These are phyloP conservation scores for Acrossocheilus wenchowensis DNA, from an alignment of 2,797 vertebrate genomes.

Conservation along the genomic window DNA sequence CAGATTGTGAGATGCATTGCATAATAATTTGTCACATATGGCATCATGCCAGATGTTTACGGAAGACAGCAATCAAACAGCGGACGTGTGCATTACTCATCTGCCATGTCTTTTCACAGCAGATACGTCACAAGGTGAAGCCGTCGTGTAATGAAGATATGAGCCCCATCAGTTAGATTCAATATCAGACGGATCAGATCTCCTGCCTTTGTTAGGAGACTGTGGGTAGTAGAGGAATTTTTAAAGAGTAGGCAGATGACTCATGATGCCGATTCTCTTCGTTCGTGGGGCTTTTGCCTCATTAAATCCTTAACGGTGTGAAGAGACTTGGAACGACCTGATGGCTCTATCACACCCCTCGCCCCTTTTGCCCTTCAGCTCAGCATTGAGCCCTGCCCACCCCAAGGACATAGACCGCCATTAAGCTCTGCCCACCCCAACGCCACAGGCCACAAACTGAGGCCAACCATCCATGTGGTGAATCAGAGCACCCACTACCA, in stretches of 20 bases:
- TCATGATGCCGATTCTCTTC: conserved; percentile 67
- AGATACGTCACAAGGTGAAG: conserved; percentile 9
- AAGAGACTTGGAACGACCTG: conserved; percentile 67
- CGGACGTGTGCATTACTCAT: conserved; percentile 7
- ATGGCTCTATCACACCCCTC: conserved; percentile 66
- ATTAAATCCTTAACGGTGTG: conserved; percentile 75
- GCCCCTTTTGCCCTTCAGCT: conserved; percentile 60
- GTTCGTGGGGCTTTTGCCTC: conserved; percentile 72
- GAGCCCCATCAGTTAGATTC: not conserved
- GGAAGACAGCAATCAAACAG: conserved; percentile 18
- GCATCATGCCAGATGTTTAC: conserved; percentile 42
- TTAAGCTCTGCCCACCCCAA: conserved; percentile 59
- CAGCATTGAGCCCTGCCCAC: not conserved
- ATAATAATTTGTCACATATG: conserved; percentile 45
- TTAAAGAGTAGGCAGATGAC: conserved; percentile 58
- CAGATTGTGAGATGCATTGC: conserved; percentile 33
- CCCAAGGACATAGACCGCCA: conserved; percentile 46
- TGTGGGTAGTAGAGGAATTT: conserved; percentile 56
- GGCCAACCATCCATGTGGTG: conserved; percentile 3
- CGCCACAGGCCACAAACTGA: conserved; percentile 35
- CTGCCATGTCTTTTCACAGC: conserved; percentile 10
- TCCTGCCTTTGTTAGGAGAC: conserved; percentile 34
- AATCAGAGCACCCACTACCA: conserved; percentile 8
- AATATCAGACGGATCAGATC: conserved; percentile 4
- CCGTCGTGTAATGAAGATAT: not conserved